Conservation (phyloP, 2,888 invertebrate genomes). For the Lepetodrilus schrolli region DNA sequence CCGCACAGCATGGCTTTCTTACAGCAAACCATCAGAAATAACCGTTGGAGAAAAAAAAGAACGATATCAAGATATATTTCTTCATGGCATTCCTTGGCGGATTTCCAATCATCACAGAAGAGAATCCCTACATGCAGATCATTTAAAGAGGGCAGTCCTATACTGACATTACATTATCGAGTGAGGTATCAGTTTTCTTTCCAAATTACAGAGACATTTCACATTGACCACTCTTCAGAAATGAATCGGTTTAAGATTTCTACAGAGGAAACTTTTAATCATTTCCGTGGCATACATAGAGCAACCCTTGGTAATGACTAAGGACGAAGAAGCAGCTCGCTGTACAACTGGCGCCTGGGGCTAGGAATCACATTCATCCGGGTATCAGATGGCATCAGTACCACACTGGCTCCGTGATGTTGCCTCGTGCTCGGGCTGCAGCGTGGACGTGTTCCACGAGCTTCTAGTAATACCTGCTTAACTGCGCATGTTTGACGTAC, state of each 20-base stretch:
- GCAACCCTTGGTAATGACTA: neutral
- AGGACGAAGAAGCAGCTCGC: neutral
- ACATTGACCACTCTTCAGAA: conserved; percentile 11
- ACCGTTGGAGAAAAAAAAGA: too few species aligned
- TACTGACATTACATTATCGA: conserved; percentile 12
- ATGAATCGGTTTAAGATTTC: neutral
- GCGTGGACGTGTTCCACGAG: neutral
- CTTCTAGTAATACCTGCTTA: neutral
- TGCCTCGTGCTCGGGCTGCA: neutral
- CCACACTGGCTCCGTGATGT: neutral
- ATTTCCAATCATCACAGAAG: neutral
- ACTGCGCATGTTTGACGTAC: neutral
- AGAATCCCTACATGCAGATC: neutral
- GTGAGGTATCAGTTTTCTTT: neutral
- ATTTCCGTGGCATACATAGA: neutral
- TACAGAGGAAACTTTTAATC: neutral
- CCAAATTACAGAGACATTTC: conserved; percentile 21
- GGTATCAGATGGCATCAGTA: conserved; percentile 11
- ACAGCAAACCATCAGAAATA: too few species aligned
- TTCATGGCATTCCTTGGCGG: neutral
- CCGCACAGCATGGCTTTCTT: too few species aligned
- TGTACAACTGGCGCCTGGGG: neutral
- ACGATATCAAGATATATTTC: neutral
- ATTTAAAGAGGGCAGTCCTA: neutral
- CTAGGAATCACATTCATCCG: neutral